Evolutionary conservation across 2,113 vertebrate species (phyloP).

Genomic region (Tachycineta bicolor): DNA sequence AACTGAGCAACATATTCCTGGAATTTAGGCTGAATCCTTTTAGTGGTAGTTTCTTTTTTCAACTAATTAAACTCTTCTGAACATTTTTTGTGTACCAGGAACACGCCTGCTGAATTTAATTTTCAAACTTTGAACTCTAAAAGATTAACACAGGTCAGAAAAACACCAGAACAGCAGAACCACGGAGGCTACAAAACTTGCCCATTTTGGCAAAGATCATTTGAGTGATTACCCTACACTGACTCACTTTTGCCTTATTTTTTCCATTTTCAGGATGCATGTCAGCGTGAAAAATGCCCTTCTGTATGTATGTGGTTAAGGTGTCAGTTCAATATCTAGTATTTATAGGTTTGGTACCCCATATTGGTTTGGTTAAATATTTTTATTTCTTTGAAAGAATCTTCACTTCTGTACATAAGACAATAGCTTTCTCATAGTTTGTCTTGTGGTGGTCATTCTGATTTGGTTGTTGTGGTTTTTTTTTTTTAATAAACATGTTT

Average conservation of each 20-base stretch:
- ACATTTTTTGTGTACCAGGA: not conserved
- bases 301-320: not conserved
- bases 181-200: not conserved
- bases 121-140: not conserved
- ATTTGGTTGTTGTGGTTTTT: not conserved
- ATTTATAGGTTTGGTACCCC: not conserved
- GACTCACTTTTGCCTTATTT: not conserved
- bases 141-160: not conserved
- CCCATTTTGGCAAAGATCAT: not conserved
- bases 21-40: not conserved
- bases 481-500: not conserved
- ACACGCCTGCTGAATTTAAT: not conserved
- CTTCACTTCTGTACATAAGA: not conserved
- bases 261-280: not conserved
- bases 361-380: not conserved
- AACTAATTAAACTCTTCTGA: not conserved
- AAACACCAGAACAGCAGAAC: not conserved
- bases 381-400: not conserved
- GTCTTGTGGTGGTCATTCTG: not conserved
- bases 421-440: not conserved
- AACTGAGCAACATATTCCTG: not conserved
- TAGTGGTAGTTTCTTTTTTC: not conserved
- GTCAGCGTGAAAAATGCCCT: not conserved
- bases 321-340: not conserved
- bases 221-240: not conserved